These are phyloP conservation scores for Andricus curvator DNA, from an alignment of 2,888 invertebrate genomes.

Conservation along the genomic window DNA sequence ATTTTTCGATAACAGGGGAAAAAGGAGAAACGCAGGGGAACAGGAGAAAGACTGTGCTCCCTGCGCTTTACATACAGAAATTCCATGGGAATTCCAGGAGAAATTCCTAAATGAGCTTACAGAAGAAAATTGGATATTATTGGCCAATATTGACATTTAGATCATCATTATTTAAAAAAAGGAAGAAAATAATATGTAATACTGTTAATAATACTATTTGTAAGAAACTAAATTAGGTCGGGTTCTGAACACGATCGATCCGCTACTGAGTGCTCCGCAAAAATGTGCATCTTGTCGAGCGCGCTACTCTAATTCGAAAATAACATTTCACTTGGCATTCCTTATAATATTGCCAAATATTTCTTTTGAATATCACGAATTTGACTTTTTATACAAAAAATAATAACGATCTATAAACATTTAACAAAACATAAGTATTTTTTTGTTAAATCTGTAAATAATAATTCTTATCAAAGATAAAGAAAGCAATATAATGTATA, in stretches of 20 bases:
- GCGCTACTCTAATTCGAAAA: conserved; percentile 31
- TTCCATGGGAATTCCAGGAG: neutral
- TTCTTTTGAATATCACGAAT: neutral
- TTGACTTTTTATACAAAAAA: neutral
- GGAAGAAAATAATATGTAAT: neutral
- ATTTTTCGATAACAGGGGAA: no score
- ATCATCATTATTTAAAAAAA: neutral
- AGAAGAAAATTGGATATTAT: neutral
- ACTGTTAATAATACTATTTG: neutral
- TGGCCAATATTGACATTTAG: neutral
- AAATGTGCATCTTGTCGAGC: conserved; percentile 27
- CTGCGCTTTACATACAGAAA: neutral
- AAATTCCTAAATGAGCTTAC: neutral
- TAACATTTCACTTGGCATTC: conserved; percentile 30
- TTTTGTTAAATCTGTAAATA: neutral
- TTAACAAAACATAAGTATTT: neutral
- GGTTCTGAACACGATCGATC: conserved; percentile 5
- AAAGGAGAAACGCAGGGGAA: no score
- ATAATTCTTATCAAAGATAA: neutral
- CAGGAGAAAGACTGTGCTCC: no score
- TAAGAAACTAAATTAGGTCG: conserved; percentile 14
- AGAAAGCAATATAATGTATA: no score
- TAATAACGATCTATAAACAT: neutral
- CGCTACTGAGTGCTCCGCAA: conserved; percentile 23
- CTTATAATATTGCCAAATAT: neutral